These are phyloP conservation scores for Clarias magur DNA, from an alignment of 2,113 vertebrate genomes.

Conservation along the genomic window DNA sequence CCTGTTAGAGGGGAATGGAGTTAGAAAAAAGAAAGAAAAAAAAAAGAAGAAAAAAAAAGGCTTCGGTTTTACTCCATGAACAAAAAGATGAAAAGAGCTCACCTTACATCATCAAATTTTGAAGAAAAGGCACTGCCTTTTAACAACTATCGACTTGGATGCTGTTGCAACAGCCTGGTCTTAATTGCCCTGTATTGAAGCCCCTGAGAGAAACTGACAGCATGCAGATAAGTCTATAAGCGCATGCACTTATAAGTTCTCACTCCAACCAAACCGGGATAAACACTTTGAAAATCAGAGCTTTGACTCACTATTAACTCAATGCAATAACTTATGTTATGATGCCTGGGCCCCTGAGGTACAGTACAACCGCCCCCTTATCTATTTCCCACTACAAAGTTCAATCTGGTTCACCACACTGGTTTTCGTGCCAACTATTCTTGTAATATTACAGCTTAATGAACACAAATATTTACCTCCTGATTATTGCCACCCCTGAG, in stretches of 20 bases:
- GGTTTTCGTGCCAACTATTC: constrained; percentile 9
- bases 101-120: constrained; percentile 4
- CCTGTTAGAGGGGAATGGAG: constrained; percentile 10
- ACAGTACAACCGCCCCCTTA: not conserved
- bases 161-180: not conserved
- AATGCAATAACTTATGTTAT: not conserved
- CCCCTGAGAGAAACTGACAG: not conserved
- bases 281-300: not conserved
- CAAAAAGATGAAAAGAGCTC: constrained; percentile 22
- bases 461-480: constrained; percentile 31
- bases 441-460: constrained; percentile 26
- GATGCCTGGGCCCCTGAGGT: not conserved
- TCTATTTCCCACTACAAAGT: constrained; percentile 2
- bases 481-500: constrained; percentile 10
- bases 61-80: constrained; percentile 40
- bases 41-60: constrained; percentile 27
- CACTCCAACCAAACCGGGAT: not conserved
- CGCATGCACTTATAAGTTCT: not conserved
- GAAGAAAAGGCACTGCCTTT: not conserved
- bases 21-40: constrained; percentile 13
- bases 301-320: constrained; percentile 2
- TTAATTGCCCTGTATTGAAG: not conserved
- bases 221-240: not conserved
- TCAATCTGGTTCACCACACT: not conserved
- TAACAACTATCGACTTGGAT: constrained; percentile 3